phyloP scores from a whole-genome alignment of 2,888 invertebrate species.

The Gandaritis pyraliata region DNA sequence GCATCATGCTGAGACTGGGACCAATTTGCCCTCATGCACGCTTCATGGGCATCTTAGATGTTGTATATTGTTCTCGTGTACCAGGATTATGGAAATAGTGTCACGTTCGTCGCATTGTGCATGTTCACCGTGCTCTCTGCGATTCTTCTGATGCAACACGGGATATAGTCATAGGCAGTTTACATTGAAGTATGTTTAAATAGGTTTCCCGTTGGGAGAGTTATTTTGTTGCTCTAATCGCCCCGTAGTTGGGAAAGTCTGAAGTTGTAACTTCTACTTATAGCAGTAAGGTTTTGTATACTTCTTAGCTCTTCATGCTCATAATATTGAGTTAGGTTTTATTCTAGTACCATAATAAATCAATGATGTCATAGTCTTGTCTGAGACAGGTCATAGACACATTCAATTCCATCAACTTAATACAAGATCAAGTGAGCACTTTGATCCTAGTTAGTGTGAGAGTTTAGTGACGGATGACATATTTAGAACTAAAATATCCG shows the following conservation, averaged over 20 bases:
- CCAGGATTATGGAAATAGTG: slow-evolving; percentile 56
- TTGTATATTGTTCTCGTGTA: slow-evolving; percentile 46
- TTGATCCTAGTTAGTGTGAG: slow-evolving; percentile 24
- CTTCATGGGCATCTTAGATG: no score
- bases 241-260: not conserved
- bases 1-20: no score
- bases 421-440: slow-evolving; percentile 22
- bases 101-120: slow-evolving; percentile 53
- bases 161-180: slow-evolving; percentile 11
- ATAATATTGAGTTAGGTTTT: not conserved
- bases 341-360: slow-evolving; percentile 1
- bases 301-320: not conserved
- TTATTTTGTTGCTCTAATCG: not conserved
- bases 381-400: slow-evolving; percentile 18
- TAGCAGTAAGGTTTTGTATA: no score
- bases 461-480: slow-evolving; percentile 18
- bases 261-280: no score
- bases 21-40: no score
- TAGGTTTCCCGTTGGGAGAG: not conserved
- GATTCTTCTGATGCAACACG: slow-evolving; percentile 36
- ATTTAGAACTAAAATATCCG: slow-evolving; percentile 13
- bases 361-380: slow-evolving; percentile 18
- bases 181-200: not conserved
- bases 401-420: slow-evolving; percentile 20
- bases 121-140: slow-evolving; percentile 42